phyloP scores from a whole-genome alignment of 2,113 vertebrate genomes.

The Aegithalos caudatus region DNA sequence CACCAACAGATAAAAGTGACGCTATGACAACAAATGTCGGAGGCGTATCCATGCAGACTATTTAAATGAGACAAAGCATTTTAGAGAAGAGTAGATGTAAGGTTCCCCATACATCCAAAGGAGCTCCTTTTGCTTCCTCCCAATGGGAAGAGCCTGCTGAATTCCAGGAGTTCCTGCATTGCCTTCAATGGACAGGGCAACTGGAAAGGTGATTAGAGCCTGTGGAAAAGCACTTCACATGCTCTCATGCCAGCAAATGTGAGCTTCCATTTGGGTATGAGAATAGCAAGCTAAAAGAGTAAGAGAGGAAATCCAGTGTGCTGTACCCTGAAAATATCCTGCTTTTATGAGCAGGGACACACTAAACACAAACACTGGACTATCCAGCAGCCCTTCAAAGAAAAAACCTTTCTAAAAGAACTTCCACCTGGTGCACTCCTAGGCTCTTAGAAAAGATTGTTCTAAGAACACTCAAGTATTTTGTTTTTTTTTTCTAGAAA shows the following conservation, averaged over 20 bases:
- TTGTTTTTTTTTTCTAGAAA: neutral
- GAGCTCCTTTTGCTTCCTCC: neutral
- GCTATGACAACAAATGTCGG: neutral
- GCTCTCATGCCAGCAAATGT: neutral
- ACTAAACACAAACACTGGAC: neutral
- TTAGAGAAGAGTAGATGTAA: neutral
- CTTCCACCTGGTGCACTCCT: neutral
- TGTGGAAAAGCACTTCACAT: neutral
- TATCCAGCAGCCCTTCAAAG: neutral
- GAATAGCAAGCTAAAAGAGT: neutral
- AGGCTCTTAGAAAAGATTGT: neutral
- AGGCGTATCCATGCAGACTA: neutral
- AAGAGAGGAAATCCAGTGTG: neutral
- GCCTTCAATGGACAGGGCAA: neutral
- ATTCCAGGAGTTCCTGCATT: neutral
- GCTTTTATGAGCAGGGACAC: neutral
- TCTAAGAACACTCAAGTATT: neutral
- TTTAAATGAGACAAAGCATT: neutral
- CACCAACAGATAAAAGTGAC: neutral
- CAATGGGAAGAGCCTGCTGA: neutral
- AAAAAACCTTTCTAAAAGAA: slow-evolving; percentile 14
- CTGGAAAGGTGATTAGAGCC: neutral
- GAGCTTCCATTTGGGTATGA: neutral
- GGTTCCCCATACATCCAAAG: neutral
- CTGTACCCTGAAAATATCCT: neutral